phyloP scores from a whole-genome alignment of 2,797 vertebrate species.

The Uromys caudimaculatus region DNA sequence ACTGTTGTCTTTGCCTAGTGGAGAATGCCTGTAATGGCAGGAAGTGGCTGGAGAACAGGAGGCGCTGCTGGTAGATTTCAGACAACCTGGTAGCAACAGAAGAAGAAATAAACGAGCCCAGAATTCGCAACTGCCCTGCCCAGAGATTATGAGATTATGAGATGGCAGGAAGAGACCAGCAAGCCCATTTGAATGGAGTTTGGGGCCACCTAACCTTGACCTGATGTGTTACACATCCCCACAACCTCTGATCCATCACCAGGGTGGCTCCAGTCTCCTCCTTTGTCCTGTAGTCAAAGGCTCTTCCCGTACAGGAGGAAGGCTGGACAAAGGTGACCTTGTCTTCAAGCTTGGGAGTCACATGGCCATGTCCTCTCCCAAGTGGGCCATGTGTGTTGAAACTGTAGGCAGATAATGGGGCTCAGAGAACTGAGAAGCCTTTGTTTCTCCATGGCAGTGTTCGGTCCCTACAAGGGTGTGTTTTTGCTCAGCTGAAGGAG shows the following conservation, averaged over 20 bases:
- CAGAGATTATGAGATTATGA: not conserved
- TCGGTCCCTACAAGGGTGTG: conserved; percentile 57
- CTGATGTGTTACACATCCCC: not conserved
- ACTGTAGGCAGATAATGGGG: conserved; percentile 57
- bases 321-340: conserved; percentile 71
- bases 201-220: not conserved
- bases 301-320: conserved; percentile 25
- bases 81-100: not conserved
- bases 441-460: conserved; percentile 52
- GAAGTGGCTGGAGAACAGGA: conserved; percentile 49
- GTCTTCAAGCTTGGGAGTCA: conserved; percentile 70
- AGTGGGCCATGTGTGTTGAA: conserved; percentile 41
- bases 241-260: not conserved
- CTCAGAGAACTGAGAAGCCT: conserved; percentile 66
- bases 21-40: conserved; percentile 69
- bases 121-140: not conserved
- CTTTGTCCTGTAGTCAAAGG: conserved; percentile 53
- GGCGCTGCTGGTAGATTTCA: conserved; percentile 55
- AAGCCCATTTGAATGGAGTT: not conserved
- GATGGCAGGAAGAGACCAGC: not conserved
- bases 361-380: conserved; percentile 48
- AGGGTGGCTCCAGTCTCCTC: not conserved
- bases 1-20: conserved; percentile 42
- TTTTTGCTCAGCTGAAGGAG: conserved; percentile 70
- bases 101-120: conserved; percentile 14